A percentile compares a stretch with the other conserved stretches of the same genome.
Conservation (phyloP, 2,888 invertebrate genomes). For the Subacronicta megacephala region DNA sequence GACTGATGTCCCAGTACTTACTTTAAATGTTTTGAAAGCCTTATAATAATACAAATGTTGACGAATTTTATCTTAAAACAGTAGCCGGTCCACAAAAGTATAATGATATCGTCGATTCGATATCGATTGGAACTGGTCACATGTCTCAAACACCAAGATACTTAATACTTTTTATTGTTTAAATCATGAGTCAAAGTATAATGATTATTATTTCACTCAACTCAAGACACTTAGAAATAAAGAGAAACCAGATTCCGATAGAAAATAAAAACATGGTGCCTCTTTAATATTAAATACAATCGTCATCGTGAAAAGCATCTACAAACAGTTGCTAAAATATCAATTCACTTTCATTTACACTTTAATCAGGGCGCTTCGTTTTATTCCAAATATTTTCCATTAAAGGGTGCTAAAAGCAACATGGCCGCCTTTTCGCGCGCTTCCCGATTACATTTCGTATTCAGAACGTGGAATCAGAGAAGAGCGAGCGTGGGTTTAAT, state of each 20-base stretch:
- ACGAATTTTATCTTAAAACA: too few relatives aligned
- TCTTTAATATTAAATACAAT: conserved; percentile 64
- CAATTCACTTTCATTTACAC: conserved; percentile 82
- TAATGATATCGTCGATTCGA: too few relatives aligned
- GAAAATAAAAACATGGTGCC: conserved; percentile 48
- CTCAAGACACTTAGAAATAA: not conserved
- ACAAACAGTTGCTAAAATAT: conserved; percentile 76
- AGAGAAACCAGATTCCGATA: conserved; percentile 8
- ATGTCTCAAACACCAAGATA: too few relatives aligned
- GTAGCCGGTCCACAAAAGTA: too few relatives aligned
- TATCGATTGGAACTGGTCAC: too few relatives aligned
- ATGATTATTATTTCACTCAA: not conserved
- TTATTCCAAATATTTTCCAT: conserved; percentile 70
- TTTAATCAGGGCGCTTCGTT: conserved; percentile 78
- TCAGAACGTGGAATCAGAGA: conserved; percentile 78
- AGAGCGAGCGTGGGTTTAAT: conserved; percentile 77
- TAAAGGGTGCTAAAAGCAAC: conserved; percentile 87
- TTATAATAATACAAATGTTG: too few relatives aligned
- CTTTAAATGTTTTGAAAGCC: too few relatives aligned
- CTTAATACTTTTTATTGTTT: too few relatives aligned
- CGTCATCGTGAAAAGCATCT: conserved; percentile 64
- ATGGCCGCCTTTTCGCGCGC: conserved; percentile 79
- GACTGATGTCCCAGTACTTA: too few relatives aligned
- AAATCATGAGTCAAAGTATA: too few relatives aligned
- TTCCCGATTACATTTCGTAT: conserved; percentile 81